Percentiles rank a stretch among this genome's conserved stretches.
Conservation (phyloP, 2,797 vertebrate species). For the Malacoctenus gilli region DNA sequence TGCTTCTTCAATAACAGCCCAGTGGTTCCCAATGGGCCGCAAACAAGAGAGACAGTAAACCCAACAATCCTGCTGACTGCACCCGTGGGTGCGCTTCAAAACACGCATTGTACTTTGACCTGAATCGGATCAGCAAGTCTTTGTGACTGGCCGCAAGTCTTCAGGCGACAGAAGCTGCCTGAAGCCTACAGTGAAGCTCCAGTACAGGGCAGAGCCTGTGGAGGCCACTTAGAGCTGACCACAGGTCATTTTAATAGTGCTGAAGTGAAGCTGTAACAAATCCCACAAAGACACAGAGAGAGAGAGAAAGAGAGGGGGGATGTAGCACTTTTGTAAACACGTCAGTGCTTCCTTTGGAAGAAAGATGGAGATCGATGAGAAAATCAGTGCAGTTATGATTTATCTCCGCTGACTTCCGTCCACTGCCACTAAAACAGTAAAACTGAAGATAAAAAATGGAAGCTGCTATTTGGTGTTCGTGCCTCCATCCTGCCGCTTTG, state of each 20-base stretch:
- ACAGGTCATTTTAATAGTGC: background rate
- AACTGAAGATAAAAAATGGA: background rate
- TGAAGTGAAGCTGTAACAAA: slow-evolving; percentile 3
- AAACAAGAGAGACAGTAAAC: slow-evolving; percentile 28
- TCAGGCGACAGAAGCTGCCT: background rate
- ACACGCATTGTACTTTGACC: slow-evolving; percentile 68
- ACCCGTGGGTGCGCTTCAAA: slow-evolving; percentile 50
- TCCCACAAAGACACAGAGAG: background rate
- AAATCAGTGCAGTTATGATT: background rate
- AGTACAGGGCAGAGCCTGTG: slow-evolving; percentile 6
- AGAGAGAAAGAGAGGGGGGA: background rate
- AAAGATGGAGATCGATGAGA: background rate
- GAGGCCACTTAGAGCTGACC: slow-evolving; percentile 14
- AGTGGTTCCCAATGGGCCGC: slow-evolving; percentile 27
- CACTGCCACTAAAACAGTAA: background rate
- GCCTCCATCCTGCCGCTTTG: slow-evolving; percentile 21
- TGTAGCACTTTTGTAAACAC: too few species aligned
- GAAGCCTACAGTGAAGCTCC: slow-evolving; percentile 19
- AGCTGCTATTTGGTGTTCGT: background rate
- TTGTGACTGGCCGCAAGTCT: slow-evolving; percentile 33
- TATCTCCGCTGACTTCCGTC: background rate
- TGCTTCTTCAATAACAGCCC: slow-evolving; percentile 9
- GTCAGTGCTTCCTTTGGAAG: too few species aligned
- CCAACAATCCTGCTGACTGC: slow-evolving; percentile 51
- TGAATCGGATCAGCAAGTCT: slow-evolving; percentile 47